These are phyloP conservation scores for Festucalex cinctus DNA, from an alignment of 2,113 vertebrate species.

Conservation along the genomic window DNA sequence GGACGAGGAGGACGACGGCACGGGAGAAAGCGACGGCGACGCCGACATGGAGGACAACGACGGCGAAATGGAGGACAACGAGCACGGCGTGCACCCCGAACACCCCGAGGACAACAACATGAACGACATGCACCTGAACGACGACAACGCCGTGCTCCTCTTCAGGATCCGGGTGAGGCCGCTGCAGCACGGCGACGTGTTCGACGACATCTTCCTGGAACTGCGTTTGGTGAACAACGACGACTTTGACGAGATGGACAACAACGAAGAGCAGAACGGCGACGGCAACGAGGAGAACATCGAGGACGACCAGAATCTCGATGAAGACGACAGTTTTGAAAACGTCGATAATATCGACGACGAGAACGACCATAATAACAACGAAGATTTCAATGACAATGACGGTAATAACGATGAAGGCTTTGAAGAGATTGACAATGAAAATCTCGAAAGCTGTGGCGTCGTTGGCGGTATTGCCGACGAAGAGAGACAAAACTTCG, in stretches of 20 bases:
- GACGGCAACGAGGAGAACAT: background rate
- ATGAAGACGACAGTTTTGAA: background rate
- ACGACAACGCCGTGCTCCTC: slow-evolving; percentile 4
- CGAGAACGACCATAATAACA: background rate
- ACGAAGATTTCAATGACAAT: background rate
- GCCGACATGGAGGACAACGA: background rate
- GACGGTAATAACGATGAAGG: background rate
- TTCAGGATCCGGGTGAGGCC: slow-evolving; percentile 3
- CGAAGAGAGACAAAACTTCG: too few species aligned
- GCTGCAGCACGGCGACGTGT: slow-evolving; percentile 9
- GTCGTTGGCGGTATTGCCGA: too few species aligned
- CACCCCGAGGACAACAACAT: background rate
- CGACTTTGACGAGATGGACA: slow-evolving; percentile 7
- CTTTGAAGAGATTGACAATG: background rate
- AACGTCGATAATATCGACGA: background rate
- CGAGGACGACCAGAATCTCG: background rate
- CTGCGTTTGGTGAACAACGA: slow-evolving; percentile 6
- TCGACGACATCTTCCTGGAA: slow-evolving; percentile 7
- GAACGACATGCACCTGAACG: background rate
- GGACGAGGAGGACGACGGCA: background rate
- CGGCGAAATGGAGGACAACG: background rate
- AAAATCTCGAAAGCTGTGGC: background rate
- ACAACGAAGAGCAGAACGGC: background rate
- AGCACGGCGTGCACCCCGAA: background rate
- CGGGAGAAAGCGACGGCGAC: background rate